Evolutionary conservation across 2,888 invertebrate species (phyloP), one percentile per base, ranked within the genome.

Genomic region (Clepsis dumicolana): DNA sequence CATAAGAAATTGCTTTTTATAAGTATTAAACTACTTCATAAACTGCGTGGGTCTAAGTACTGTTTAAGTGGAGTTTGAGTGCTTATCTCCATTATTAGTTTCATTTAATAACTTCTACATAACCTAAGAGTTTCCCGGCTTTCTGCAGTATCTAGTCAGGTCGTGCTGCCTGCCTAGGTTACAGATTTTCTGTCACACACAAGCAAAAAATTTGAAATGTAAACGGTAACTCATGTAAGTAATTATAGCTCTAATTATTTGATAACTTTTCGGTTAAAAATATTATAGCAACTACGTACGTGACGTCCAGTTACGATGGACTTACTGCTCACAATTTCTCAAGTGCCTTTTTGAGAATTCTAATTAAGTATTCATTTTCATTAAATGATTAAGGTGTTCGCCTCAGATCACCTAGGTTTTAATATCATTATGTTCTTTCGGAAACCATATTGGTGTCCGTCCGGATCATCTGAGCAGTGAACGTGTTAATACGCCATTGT

Each of bases 1-100:
- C 64, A 14, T 65, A 60, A 60, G n/a, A 29, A 24, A n/a, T 38
- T 53, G 27, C 27, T 24, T 54, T 48, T 48, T 48, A 48, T 48
- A 48, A 48, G 48, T 48, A 48, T 48, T 10, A 48, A 48, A 48
- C 48, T 48, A 48, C 48, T 48, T 48, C 48, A 48, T 21, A 48
- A 48, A 48, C 48, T 48, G 48, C 21, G 21, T 21, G 10, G 18
- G 12, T 21, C 10, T 21, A 48, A 48, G 48, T 48, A 48, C 25
- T 52, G 1, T 52, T 52, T 52, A 25, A 52, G 48, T 48, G 12
- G 21, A 4, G 12, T 48, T 21, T 48, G 10, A 4, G 21, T 21
- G 21, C 18, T 21, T 12, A 12, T 21, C 21, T 10, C 21, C 21
- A 2, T 3, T 48, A 48, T 21, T 48, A 12, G 41, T 44, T 48